These are phyloP conservation scores for Pomatostomus ruficeps DNA, from an alignment of 2,113 vertebrate species.

Conservation along the genomic window DNA sequence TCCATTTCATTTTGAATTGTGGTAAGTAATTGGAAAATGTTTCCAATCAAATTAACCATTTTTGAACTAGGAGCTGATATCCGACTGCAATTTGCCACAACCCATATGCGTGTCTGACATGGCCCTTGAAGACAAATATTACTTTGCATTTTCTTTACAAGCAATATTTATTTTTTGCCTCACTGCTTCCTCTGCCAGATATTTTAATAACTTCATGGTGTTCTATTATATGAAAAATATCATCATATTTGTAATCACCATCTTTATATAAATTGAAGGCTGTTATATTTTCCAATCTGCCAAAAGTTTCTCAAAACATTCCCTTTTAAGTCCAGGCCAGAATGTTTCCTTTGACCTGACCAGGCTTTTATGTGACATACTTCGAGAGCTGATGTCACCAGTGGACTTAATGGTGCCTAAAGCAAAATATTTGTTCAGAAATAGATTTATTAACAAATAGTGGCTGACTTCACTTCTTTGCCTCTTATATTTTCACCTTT, in stretches of 20 bases:
- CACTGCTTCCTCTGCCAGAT: not conserved
- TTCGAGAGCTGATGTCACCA: not conserved
- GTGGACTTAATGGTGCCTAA: not conserved
- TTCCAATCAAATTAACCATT: not conserved
- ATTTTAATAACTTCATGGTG: not conserved
- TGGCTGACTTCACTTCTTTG: not conserved
- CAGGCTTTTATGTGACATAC: not conserved
- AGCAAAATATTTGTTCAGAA: not conserved
- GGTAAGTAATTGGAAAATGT: not conserved
- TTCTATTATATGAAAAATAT: not conserved
- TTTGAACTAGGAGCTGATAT: not conserved
- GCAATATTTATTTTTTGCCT: not conserved
- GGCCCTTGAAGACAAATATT: not conserved
- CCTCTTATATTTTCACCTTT: not conserved
- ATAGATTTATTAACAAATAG: not conserved
- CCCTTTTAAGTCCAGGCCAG: not conserved
- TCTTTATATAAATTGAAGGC: not conserved
- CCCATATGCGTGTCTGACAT: accelerated
- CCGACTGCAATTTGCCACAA: not conserved
- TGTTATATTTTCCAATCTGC: not conserved
- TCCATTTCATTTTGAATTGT: not conserved
- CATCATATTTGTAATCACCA: not conserved
- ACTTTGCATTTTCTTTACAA: not conserved
- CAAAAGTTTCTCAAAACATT: not conserved
- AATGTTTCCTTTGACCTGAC: not conserved